Evolutionary conservation across 1,140 invertebrate genomes (phyloP), one percentile per base, ranked within the genome.

Genomic region (Aradophagus sp.): DNA sequence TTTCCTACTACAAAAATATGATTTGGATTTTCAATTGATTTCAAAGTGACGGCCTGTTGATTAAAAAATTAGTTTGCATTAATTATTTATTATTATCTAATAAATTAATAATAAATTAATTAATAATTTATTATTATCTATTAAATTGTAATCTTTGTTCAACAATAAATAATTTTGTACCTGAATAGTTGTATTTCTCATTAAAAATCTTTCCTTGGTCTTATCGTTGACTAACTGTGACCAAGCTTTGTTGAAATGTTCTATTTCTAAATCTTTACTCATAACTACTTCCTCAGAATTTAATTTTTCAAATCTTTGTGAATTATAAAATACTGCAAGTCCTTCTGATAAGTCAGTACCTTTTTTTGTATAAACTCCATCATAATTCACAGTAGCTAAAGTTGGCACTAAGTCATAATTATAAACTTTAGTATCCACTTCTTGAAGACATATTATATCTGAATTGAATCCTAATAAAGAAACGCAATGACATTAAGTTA

Each of bases 381-480:
- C 81, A 44, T 90, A 89, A 3, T 89, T 87, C 5, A 88, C 58
- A 5, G 74, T 55, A 7, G 78, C 74, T 0, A 97, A 83, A 12
- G 90, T 81, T 7, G 90, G 89, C 23, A 83, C 67, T n/a, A 97
- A 86, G 78, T 93, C 91, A 68, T 89, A 79, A 11, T 91, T 80
- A 79, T 92, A 97, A 15, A 96, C 85, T 85, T 92, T 94, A 7
- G 73, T 78, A 81, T 97, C 96, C 0, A 97, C 93, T 89, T 98
- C 96, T 90, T 98, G 96, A 8, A 98, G 84, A 77, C 95, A 97
- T 26, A 97, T 87, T 34, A 98, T 86, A 84, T 98, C 96, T 19
- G 90, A 89, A 86, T 97, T 93, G 74, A 96, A 98, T 11, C 94
- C 94, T 56, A 35, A 27, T 14, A 31, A 45, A 42, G 13, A 31